A percentile compares a stretch with the other conserved stretches of the same genome.
Evolutionary conservation across 92 coral and sea anemone species (phyloP).

Genomic region (Porites rus): DNA sequence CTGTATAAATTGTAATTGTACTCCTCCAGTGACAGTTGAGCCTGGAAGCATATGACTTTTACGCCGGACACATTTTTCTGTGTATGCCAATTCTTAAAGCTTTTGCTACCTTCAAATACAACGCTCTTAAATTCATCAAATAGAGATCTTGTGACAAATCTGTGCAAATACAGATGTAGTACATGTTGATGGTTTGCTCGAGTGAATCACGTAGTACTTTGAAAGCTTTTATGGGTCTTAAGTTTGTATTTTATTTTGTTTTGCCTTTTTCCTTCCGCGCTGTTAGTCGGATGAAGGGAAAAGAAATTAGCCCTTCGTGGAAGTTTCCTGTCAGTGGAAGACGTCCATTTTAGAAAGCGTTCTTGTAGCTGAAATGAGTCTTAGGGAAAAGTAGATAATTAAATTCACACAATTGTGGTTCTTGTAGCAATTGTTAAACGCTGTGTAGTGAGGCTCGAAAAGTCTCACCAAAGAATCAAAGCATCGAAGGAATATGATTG

Average conservation of each 20-base stretch:
- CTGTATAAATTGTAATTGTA: not conserved
- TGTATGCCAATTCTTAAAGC: not conserved
- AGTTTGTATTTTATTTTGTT: not conserved
- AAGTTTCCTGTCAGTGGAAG: constrained; percentile 14
- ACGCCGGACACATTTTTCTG: not conserved
- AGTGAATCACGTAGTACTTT: constrained; percentile 16
- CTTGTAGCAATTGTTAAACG: not conserved
- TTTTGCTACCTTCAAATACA: constrained; percentile 28
- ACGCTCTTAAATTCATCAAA: constrained; percentile 12
- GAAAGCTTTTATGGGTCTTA: constrained; percentile 13
- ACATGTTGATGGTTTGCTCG: constrained; percentile 10
- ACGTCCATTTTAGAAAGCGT: not conserved
- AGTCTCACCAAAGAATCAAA: not conserved
- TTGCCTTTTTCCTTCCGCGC: constrained; percentile 4
- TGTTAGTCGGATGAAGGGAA: not conserved
- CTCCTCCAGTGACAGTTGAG: not conserved
- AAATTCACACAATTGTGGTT: not conserved
- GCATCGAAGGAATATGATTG: not conserved
- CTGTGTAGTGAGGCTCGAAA: not conserved
- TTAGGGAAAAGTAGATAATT: not conserved
- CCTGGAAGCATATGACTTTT: not conserved
- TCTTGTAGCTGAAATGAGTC: not conserved
- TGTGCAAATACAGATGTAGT: constrained; percentile 42
- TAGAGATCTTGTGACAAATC: constrained; percentile 17
- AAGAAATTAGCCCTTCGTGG: constrained; percentile 14